Evolutionary conservation across 2,113 vertebrate species (phyloP), one percentile per base, ranked within the genome.

Genomic region (Thinocorus orbignyianus): DNA sequence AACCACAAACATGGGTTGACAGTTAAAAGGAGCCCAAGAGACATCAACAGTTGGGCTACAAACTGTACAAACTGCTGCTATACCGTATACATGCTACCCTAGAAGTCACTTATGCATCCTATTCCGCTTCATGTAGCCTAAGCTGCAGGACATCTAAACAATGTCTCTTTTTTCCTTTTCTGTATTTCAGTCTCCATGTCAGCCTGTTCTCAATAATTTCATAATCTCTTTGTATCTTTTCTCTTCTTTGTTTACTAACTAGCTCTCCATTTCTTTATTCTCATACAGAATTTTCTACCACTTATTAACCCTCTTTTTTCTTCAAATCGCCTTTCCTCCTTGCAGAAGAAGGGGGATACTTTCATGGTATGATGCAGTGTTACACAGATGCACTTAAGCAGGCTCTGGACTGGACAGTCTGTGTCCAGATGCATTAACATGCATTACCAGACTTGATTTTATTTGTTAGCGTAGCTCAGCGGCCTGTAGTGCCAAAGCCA

Each of bases 311-410:
- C 7, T 48, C 23, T n/a, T 69, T 26, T 83, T 65, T 33, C 31
- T 82, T 64, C 70, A 74, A 57, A 60, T 41, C 15, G 54, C 14
- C 23, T 58, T 88, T 76, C 15, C 42, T 69, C 22, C 31, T 65
- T 71, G 22, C 1, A 6, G 33, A 62, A 30, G 0, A 54, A n/a
- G 0, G 0, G 11, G 13, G 42, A 30, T 42, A 16, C 25, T 55
- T 81, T 51, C 13, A n/a, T 2, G 2, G 15, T 19, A 35, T 7
- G 8, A 48, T 16, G 44, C 30, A 72, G 30, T 2, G 0, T 35
- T 65, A 65, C 26, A n/a, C 60, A 90, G 60, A 66, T 9, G 7
- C 46, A 52, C 3, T 52, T 58, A 37, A 76, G 22, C 37, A 71
- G n/a, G 20, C 22, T 41, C 44, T 61, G 49, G 44, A 42, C 49